Evolutionary conservation across 2,888 invertebrate species (phyloP).

Genomic region (Trachelus stipa): DNA sequence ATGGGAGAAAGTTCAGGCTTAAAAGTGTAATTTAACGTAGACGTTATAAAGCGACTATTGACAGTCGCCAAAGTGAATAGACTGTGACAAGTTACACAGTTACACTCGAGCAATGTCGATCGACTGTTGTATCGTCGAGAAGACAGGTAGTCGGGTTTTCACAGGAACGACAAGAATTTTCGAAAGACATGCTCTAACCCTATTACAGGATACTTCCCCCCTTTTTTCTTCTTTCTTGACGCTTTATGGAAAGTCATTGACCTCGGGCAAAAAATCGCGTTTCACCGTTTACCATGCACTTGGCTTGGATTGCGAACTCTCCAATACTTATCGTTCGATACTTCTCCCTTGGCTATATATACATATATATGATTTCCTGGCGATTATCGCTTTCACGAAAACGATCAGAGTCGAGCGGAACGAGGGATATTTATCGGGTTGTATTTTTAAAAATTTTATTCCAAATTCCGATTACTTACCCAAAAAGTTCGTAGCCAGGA

Average conservation of each 20-base stretch:
- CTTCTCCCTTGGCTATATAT: not conserved
- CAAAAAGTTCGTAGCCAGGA: slow-evolving; percentile 90
- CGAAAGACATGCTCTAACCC: not conserved
- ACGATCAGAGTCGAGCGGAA: slow-evolving; percentile 4
- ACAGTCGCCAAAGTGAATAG: not conserved
- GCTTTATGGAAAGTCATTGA: not conserved
- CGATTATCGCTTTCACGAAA: not conserved
- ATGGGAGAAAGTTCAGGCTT: not conserved
- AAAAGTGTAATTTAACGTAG: not conserved
- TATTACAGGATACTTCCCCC: not conserved
- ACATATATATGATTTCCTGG: not conserved
- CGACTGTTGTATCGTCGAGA: not conserved
- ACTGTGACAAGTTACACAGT: not conserved
- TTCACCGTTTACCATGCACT: not conserved
- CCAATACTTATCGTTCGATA: not conserved
- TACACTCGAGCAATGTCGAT: not conserved
- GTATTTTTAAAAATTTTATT: not conserved
- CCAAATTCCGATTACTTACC: slow-evolving; percentile 64
- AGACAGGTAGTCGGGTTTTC: not conserved
- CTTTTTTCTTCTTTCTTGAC: not conserved
- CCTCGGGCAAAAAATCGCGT: not conserved
- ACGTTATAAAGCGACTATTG: not conserved
- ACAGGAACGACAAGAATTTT: not conserved
- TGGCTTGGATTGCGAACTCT: not conserved
- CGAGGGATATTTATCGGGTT: not conserved